Percentiles rank a stretch among this genome's conserved stretches.
Evolutionary conservation across 2,797 vertebrate species (phyloP).

Genomic region (Iguana delicatissima): DNA sequence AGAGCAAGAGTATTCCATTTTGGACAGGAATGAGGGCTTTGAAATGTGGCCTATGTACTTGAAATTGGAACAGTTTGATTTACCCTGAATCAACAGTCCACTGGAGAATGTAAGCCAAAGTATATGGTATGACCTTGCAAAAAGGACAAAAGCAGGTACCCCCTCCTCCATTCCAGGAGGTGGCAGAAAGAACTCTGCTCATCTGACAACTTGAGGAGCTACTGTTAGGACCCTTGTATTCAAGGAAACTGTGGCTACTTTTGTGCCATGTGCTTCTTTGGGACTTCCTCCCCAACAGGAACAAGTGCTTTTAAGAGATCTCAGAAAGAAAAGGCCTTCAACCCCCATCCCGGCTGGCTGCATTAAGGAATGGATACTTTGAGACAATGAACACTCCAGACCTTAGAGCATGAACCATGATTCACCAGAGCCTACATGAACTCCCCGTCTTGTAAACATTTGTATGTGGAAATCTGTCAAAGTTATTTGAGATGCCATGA

Average conservation of each 20-base stretch:
- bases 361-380: not conserved
- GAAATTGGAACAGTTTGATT: not conserved
- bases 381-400: not conserved
- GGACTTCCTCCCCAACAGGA: not conserved
- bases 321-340: not conserved
- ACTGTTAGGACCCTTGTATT: not conserved
- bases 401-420: not conserved
- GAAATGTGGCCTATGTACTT: not conserved
- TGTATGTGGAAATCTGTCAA: not conserved
- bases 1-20: not conserved
- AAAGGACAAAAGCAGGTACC: not conserved
- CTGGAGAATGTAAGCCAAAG: not conserved
- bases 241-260: not conserved
- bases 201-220: not conserved
- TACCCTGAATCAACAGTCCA: not conserved
- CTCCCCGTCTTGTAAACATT: too few relatives aligned
- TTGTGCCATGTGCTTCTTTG: not conserved
- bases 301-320: too few relatives aligned
- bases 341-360: not conserved
- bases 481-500: not conserved
- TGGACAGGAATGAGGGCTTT: not conserved
- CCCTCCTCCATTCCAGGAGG: not conserved
- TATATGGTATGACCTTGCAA: not conserved
- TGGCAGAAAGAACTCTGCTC: not conserved
- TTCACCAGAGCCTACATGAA: not conserved